A percentile compares a stretch with the other conserved stretches of the same genome.
These are phyloP conservation scores for Caenorhabditis parvicauda DNA, from an alignment of 2,888 invertebrate genomes.

Conservation along the genomic window DNA sequence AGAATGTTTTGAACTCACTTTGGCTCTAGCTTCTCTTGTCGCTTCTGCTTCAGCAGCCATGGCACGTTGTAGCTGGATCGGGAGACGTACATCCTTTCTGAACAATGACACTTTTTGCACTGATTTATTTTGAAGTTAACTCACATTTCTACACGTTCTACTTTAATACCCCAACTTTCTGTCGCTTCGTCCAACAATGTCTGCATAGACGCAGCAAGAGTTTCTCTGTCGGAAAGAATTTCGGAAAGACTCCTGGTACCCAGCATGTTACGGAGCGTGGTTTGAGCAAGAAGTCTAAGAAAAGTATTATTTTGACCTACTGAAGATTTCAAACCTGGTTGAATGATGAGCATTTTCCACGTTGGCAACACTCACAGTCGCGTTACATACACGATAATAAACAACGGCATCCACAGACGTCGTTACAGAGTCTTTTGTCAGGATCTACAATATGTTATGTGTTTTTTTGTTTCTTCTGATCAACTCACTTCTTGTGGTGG, in stretches of 20 bases:
- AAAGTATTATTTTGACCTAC: neutral
- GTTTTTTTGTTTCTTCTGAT: neutral
- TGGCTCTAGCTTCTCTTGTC: too few relatives aligned
- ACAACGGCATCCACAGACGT: slow-evolving; percentile 86
- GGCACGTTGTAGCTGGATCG: too few relatives aligned
- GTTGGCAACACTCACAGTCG: slow-evolving; percentile 92
- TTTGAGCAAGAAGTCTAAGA: slow-evolving; percentile 64
- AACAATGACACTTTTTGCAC: slow-evolving; percentile 74
- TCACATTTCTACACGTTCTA: slow-evolving; percentile 86
- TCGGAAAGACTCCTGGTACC: slow-evolving; percentile 92
- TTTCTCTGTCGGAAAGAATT: slow-evolving; percentile 91
- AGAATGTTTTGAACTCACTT: too few relatives aligned
- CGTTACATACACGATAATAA: slow-evolving; percentile 77
- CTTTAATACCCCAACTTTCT: slow-evolving; percentile 65
- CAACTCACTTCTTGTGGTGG: slow-evolving; percentile 87
- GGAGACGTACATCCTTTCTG: slow-evolving; percentile 80
- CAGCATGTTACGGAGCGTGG: slow-evolving; percentile 77
- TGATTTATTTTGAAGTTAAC: slow-evolving; percentile 68
- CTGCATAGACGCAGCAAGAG: slow-evolving; percentile 87
- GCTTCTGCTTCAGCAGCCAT: too few relatives aligned
- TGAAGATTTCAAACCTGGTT: slow-evolving; percentile 17
- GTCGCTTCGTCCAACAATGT: slow-evolving; percentile 64
- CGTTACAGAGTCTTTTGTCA: slow-evolving; percentile 94
- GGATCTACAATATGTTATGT: slow-evolving; percentile 71
- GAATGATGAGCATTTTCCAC: slow-evolving; percentile 78